phyloP scores from a whole-genome alignment of 1,140 invertebrate species.

The Oscheius sp. region DNA sequence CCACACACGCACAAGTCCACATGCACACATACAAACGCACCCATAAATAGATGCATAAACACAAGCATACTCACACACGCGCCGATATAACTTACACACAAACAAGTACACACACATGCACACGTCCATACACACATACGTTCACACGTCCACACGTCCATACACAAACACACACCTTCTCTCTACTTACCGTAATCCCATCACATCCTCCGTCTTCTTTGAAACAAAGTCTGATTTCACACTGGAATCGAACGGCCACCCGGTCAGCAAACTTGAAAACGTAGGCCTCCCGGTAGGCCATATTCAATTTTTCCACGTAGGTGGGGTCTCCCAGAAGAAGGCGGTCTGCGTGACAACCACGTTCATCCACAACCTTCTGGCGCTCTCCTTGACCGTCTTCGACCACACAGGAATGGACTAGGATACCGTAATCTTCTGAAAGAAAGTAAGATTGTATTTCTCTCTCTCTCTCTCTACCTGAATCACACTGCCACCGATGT shows the following conservation, averaged over 20 bases:
- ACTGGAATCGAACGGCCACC: conserved; percentile 57
- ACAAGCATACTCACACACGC: too few relatives aligned
- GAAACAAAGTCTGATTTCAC: conserved; percentile 57
- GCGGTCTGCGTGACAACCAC: conserved; percentile 55
- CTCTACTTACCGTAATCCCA: conserved; percentile 53
- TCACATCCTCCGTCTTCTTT: conserved; percentile 59
- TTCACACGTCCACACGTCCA: too few relatives aligned
- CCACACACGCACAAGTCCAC: too few relatives aligned
- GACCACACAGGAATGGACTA: conserved; percentile 57
- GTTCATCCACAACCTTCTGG: conserved; percentile 52
- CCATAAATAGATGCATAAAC: too few relatives aligned
- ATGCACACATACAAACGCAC: too few relatives aligned
- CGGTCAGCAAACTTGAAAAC: conserved; percentile 60
- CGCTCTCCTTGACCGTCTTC: conserved; percentile 60
- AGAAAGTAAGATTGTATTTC: conserved; percentile 1
- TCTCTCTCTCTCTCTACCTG: too few relatives aligned
- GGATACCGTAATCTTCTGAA: conserved; percentile 53
- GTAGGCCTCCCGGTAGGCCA: conserved; percentile 58
- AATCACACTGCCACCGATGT: conserved; percentile 58
- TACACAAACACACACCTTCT: neutral
- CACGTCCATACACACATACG: too few relatives aligned
- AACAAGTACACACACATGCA: neutral
- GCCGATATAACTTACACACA: neutral
- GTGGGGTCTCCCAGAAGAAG: conserved; percentile 57
- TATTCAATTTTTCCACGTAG: conserved; percentile 56